Evolutionary conservation across 2,113 vertebrate species (phyloP).

Genomic region (Nothocercus nigrocapillus): DNA sequence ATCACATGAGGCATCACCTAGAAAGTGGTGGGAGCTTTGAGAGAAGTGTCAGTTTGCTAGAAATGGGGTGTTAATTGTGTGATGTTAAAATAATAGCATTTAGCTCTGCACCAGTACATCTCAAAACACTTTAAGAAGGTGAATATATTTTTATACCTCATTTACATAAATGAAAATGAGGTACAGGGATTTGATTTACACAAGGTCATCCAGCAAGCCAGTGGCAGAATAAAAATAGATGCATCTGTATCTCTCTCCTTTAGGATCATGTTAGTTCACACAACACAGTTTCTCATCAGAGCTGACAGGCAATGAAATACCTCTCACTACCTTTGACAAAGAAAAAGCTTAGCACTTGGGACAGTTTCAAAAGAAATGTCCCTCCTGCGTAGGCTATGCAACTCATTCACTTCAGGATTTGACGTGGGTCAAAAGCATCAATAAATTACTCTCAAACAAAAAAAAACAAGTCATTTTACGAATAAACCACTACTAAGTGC

Average conservation of each 20-base stretch:
- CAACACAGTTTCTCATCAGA: background rate
- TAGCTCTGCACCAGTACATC: background rate
- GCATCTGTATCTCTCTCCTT: background rate
- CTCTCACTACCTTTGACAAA: background rate
- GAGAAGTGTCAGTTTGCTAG: rapidly evolving
- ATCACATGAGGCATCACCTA: background rate
- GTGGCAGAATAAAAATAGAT: slow-evolving; percentile 40
- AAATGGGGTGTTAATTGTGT: background rate
- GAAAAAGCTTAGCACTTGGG: background rate
- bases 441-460: background rate
- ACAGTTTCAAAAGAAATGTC: background rate
- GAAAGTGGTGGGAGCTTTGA: background rate
- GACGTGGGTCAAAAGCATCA: background rate
- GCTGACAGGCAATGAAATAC: background rate
- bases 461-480: background rate
- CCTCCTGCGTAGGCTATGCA: background rate
- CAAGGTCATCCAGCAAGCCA: slow-evolving; percentile 52
- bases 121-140: slow-evolving; percentile 38
- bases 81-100: background rate
- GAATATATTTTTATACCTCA: slow-evolving; percentile 54
- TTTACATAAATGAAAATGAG: slow-evolving; percentile 64
- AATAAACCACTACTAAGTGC: background rate
- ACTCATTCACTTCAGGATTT: background rate
- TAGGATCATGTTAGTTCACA: background rate
- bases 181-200: background rate